These are phyloP conservation scores for Psilopogon haemacephalus DNA, from an alignment of 2,113 vertebrate species.

Conservation along the genomic window DNA sequence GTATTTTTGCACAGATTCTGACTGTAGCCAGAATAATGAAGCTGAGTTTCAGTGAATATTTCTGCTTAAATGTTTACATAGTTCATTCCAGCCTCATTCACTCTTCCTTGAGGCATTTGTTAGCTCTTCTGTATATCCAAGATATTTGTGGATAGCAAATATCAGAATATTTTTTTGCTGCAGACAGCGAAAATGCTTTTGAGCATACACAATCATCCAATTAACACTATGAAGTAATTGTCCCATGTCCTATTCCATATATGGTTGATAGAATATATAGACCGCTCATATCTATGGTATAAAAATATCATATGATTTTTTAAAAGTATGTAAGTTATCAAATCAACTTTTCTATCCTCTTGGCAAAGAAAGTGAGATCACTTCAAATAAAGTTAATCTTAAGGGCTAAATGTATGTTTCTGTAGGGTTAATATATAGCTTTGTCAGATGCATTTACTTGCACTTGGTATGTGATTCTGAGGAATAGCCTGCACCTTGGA, in stretches of 20 bases:
- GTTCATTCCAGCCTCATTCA: neutral
- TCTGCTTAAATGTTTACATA: neutral
- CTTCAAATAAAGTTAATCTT: too few relatives aligned
- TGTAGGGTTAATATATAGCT: too few relatives aligned
- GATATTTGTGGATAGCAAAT: neutral
- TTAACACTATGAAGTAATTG: neutral
- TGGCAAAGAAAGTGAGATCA: too few relatives aligned
- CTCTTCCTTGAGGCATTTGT: neutral
- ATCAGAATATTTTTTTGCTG: neutral
- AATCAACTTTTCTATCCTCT: too few relatives aligned
- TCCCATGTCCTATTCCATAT: neutral
- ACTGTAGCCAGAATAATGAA: neutral
- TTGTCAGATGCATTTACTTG: too few relatives aligned
- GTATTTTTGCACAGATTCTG: neutral
- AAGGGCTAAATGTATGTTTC: too few relatives aligned
- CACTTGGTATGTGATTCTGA: too few relatives aligned
- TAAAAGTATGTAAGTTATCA: too few relatives aligned
- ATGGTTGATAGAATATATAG: neutral
- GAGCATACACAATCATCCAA: neutral
- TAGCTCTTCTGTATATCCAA: neutral
- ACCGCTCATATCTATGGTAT: too few relatives aligned
- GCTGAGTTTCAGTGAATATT: neutral
- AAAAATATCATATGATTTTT: too few relatives aligned
- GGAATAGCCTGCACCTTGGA: too few relatives aligned
- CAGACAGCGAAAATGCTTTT: neutral